Conservation (phyloP, 1,140 invertebrate genomes). For the Drosophila pectinifera region DNA sequence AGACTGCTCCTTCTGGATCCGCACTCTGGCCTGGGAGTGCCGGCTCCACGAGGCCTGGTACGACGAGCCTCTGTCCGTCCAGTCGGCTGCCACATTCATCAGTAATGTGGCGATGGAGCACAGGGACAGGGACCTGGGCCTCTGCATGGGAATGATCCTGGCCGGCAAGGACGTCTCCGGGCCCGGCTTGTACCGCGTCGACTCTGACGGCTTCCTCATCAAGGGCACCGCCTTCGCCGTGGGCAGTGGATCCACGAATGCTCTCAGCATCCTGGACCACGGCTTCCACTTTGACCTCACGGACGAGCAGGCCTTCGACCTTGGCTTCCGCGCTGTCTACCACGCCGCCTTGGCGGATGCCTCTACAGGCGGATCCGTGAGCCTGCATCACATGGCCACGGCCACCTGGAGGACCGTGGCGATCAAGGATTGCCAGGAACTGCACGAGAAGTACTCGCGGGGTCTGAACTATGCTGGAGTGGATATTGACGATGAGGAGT, state of each 20-base stretch:
- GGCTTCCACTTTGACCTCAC: not conserved
- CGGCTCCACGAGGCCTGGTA: not conserved
- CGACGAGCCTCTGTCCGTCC: not conserved
- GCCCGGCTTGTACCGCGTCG: not conserved
- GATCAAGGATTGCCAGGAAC: not conserved
- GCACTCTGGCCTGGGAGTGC: not conserved
- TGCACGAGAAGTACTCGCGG: not conserved
- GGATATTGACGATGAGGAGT: too few species aligned
- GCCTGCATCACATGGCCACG: not conserved
- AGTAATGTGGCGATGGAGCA: not conserved
- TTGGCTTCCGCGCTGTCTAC: not conserved
- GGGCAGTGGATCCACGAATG: not conserved
- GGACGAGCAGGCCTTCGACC: not conserved
- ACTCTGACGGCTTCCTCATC: not conserved
- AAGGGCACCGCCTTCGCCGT: not conserved
- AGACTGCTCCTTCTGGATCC: not conserved
- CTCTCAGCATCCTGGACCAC: not conserved
- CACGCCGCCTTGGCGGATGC: not conserved
- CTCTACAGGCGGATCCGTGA: not conserved
- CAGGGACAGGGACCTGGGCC: not conserved
- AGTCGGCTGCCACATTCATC: not conserved
- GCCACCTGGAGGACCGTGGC: not conserved
- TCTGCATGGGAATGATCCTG: constrained; percentile 1
- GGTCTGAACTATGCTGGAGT: constrained; percentile 1
- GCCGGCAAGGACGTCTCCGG: not conserved